Percentiles rank a stretch among this genome's conserved stretches.
These are phyloP conservation scores for Patella caerulea DNA, from an alignment of 2,888 invertebrate genomes.

Conservation along the genomic window DNA sequence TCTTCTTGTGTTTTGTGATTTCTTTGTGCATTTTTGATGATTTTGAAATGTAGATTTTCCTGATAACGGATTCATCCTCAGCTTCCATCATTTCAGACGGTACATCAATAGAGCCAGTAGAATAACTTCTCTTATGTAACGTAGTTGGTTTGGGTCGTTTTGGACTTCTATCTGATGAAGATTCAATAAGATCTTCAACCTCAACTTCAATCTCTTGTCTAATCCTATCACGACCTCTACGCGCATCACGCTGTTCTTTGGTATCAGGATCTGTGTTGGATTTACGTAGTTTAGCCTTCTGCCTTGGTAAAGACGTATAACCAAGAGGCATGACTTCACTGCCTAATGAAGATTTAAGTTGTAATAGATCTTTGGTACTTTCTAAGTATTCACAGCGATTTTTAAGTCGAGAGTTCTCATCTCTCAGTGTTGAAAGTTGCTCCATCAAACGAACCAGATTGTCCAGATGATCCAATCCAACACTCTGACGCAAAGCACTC, in stretches of 20 bases:
- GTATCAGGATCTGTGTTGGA: slow-evolving; percentile 18
- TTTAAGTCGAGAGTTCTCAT: slow-evolving; percentile 81
- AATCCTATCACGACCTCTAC: slow-evolving; percentile 39
- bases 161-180: slow-evolving; percentile 52
- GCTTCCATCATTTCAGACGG: slow-evolving; percentile 58
- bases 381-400: slow-evolving; percentile 82
- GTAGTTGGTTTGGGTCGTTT: slow-evolving; percentile 47
- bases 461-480: slow-evolving; percentile 82
- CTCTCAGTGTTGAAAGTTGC: slow-evolving; percentile 81
- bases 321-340: slow-evolving; percentile 44
- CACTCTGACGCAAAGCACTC: slow-evolving; percentile 54
- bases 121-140: slow-evolving; percentile 60
- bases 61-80: slow-evolving; percentile 38
- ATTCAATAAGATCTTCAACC: slow-evolving; percentile 53
- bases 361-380: slow-evolving; percentile 77
- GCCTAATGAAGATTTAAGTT: slow-evolving; percentile 51
- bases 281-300: slow-evolving; percentile 26
- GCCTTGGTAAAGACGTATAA: slow-evolving; percentile 39
- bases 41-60: slow-evolving; percentile 22
- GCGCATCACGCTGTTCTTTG: slow-evolving; percentile 10
- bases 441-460: slow-evolving; percentile 84
- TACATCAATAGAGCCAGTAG: slow-evolving; percentile 63
- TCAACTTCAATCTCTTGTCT: slow-evolving; percentile 54
- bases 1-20: slow-evolving; percentile 47
- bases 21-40: slow-evolving; percentile 22